These are phyloP conservation scores for Heliconius ismenius DNA, from an alignment of 2,888 invertebrate genomes.

Conservation along the genomic window DNA sequence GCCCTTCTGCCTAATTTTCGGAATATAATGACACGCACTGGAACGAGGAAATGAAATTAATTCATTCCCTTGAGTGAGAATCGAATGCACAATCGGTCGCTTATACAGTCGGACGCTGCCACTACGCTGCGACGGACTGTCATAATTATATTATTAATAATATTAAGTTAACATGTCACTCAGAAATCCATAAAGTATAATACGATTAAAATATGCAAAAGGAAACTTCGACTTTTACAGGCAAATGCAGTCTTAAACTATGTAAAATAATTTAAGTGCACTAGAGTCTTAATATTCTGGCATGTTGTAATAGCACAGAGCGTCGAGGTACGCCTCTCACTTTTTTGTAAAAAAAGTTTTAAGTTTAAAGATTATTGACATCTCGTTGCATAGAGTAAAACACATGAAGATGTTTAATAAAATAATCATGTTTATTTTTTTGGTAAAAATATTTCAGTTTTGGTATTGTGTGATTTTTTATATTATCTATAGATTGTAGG, in stretches of 20 bases:
- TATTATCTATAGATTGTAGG: no score
- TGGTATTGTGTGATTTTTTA: no score
- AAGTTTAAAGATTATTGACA: slow-evolving; percentile 35
- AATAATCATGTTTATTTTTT: background rate
- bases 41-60: no score
- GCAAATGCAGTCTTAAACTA: slow-evolving; percentile 19
- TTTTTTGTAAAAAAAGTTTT: slow-evolving; percentile 19
- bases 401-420: background rate
- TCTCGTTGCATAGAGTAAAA: slow-evolving; percentile 24
- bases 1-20: no score
- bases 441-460: background rate
- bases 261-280: slow-evolving; percentile 29
- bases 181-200: slow-evolving; percentile 12
- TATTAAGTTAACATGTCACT: slow-evolving; percentile 4
- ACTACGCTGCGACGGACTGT: background rate
- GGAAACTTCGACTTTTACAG: background rate
- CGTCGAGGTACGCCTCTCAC: slow-evolving; percentile 22
- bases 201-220: slow-evolving; percentile 14
- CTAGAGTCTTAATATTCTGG: slow-evolving; percentile 24
- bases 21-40: no score
- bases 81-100: background rate
- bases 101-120: background rate
- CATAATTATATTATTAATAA: background rate
- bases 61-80: background rate
- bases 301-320: slow-evolving; percentile 27